Evolutionary conservation across 2,797 vertebrate genomes (phyloP), one percentile per base, ranked within the genome.

Genomic region (Sphaeramia orbicularis): DNA sequence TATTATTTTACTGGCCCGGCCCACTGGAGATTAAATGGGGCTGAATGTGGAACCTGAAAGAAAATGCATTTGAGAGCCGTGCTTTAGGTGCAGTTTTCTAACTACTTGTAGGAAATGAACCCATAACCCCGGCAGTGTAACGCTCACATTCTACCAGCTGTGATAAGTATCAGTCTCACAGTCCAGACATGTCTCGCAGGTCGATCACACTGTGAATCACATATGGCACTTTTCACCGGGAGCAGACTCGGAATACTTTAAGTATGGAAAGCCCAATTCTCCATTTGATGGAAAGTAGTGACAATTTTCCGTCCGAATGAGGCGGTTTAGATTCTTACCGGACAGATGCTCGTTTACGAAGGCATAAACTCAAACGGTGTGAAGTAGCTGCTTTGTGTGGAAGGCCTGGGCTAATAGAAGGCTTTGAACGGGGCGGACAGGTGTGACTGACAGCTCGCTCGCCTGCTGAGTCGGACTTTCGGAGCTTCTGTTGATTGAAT

Each of bases 91-190:
- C 38, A 24, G 37, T 37, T 7, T n/a, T 15, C 6, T 21, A 41
- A 38, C 14, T 43, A 24, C 45, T 71, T 50, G 76, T 36, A 38
- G 60, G n/a, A 67, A 71, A 75, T 63, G 69, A 73, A 74, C 63
- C 47, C n/a, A 16, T 51, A 35, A 74, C 66, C 47, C 60, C 1
- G 45, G 47, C 65, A 63, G 56, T 65, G 44, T 44, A 47, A n/a
- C 7, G 13, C 14, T 44, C 54, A 36, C 44, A 48, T 64, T 61
- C 57, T 14, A 50, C 72, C 53, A 51, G 82, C 74, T 82, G 84
- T 63, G 80, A 86, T 81, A 84, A 81, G 78, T 60, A 73, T 71
- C 70, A 37, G 72, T 73, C 59, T 53, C 44, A 35, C 48, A 58
- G 71, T 70, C 55, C 59, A 61, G 76, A 72, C 71, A 65, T 54